These are phyloP conservation scores for Aproaerema taeniolella DNA, from an alignment of 2,888 invertebrate species.

Conservation along the genomic window DNA sequence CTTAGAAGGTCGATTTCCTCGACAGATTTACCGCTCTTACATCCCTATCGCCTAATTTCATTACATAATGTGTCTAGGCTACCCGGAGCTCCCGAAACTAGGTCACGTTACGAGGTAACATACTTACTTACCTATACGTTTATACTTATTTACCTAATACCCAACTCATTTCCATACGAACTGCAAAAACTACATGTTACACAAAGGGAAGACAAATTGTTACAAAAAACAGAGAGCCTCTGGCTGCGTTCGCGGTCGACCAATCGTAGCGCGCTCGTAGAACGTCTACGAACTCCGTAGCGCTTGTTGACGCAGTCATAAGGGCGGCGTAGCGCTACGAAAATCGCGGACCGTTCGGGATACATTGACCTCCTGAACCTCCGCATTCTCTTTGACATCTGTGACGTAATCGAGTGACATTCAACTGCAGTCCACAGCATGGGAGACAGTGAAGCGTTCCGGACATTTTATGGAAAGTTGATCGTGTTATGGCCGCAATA, in stretches of 20 bases:
- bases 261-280: constrained; percentile 56
- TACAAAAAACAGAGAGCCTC: constrained; percentile 30
- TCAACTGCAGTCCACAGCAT: constrained; percentile 3
- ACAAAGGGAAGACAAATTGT: constrained; percentile 41
- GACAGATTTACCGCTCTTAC: not conserved
- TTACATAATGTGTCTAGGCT: constrained; percentile 7
- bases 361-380: constrained; percentile 51
- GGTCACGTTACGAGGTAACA: not conserved
- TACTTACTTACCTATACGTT: not conserved
- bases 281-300: constrained; percentile 64
- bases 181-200: constrained; percentile 13
- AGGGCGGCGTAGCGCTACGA: constrained; percentile 55
- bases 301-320: constrained; percentile 55
- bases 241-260: constrained; percentile 27
- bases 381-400: constrained; percentile 32
- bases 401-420: constrained; percentile 13
- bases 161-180: constrained; percentile 1
- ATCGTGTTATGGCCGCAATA: constrained; percentile 36
- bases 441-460: constrained; percentile 11
- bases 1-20: not conserved
- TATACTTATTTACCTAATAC: constrained; percentile 1
- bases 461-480: constrained; percentile 13
- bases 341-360: constrained; percentile 39
- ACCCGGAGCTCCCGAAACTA: not conserved
- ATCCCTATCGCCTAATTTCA: constrained; percentile 3